Base-by-base conservation (phyloP, 2,888 invertebrate genomes). In the Melinaea marsaeus region DNA sequence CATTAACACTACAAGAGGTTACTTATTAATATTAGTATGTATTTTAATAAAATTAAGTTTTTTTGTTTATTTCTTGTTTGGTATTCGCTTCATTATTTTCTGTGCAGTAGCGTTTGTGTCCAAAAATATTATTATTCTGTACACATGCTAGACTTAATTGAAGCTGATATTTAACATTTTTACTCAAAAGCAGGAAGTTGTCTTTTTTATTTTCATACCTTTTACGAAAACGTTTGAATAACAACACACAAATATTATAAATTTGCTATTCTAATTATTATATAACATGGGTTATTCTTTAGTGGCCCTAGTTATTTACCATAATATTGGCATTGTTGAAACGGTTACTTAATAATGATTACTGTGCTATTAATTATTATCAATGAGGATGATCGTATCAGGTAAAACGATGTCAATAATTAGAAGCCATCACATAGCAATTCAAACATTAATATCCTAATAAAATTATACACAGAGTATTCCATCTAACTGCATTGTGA, bases 371-470 rank as follows among this genome's bases (percentile, higher is more conserved):
- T 6, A 6, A 37, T 37, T 37, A 7, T 37, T 22, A 22, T 22
- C 22, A 42, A 42, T 42, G 9, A 9, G 11, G 9, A 9, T 42
- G 9, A 42, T 42, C 3, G 3, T 22, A 51, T 51, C 7, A 32
- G 51, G 7, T 13, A 48, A 48, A 48, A 48, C 13, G 7, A 22
- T 32, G 51, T 32, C 22, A 32, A 51, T 51, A 51, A 51, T 51
- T 32, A 51, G 48, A 48, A 22, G 22, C 48, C 48, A 48, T n/a
- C 22, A n/a, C 32, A 32, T 9, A 7, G 51, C 32, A 51, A 51
- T 51, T 51, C 32, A 32, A 32, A 51, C 51, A 51, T 51, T 51
- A 51, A 51, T 51, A 32, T 51, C 9, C 32, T 51, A 51, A 51
- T 51, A 9, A 51, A 51, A 51, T 51, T 51, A 51, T 51, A 51